Evolutionary conservation across 2,113 vertebrate genomes (phyloP).

Genomic region (Brachionichthys hirsutus): DNA sequence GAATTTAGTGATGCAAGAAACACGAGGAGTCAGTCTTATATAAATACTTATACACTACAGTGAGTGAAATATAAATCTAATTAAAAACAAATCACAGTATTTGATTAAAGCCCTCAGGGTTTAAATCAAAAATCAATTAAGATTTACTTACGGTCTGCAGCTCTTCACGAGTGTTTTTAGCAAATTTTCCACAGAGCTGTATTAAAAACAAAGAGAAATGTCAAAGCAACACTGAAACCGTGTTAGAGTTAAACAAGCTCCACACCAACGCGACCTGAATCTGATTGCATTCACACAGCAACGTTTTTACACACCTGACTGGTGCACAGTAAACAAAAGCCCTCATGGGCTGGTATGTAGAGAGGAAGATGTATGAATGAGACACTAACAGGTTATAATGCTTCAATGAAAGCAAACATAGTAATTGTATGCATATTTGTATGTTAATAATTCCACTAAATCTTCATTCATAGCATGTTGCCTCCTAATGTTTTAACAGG

Average conservation of each 20-base stretch:
- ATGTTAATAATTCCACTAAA: neutral
- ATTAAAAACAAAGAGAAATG: slow-evolving; percentile 16
- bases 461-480: slow-evolving; percentile 7
- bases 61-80: neutral
- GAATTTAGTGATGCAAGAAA: neutral
- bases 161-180: slow-evolving; percentile 95
- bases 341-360: slow-evolving; percentile 1
- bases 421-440: neutral
- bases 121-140: neutral
- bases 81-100: neutral
- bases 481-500: neutral
- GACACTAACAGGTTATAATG: neutral
- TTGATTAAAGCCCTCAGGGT: neutral
- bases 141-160: slow-evolving; percentile 94
- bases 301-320: slow-evolving; percentile 47
- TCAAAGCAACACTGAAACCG: slow-evolving; percentile 14
- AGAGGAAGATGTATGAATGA: neutral
- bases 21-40: neutral
- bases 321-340: slow-evolving; percentile 25
- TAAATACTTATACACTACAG: too few species aligned
- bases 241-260: slow-evolving; percentile 45
- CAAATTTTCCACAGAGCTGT: slow-evolving; percentile 92
- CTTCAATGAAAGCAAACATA: neutral
- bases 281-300: slow-evolving; percentile 77
- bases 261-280: slow-evolving; percentile 70